Evolutionary conservation across 1,140 invertebrate genomes (phyloP), one percentile per base, ranked within the genome.

Genomic region (Dolichoris vasculosae): DNA sequence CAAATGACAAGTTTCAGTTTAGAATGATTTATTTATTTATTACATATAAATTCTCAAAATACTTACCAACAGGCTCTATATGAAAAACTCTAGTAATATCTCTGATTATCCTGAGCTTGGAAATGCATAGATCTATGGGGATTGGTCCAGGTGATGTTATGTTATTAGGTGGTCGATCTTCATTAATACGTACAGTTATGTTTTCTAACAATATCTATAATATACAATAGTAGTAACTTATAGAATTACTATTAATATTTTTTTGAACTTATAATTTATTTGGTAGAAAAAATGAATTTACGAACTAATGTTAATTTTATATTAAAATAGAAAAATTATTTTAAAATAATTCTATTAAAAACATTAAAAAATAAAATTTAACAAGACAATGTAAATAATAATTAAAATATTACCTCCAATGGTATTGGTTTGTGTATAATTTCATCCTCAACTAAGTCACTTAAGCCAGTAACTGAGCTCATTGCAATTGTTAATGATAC

Each of bases 371-470:
- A 64, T 64, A 64, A 30, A 64, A 64, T 30, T 13, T 51, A 63
- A n/a, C n/a, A 3, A n/a, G 6, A 63, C 0, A 8, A 63, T n/a
- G 13, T 11, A 63, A 26, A 2, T 35, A 67, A 35, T 8, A 35
- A 32, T 67, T 67, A 35, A 13, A 35, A 81, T 85, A 43, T 90
- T 91, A 98, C 96, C 92, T 97, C 94, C 87, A 98, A 93, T 2
- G 97, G 97, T 91, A 98, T 95, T 0, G 96, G 96, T 85, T 95
- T 95, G 1, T 95, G 95, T 48, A 97, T 94, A 48, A 97, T 95
- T 94, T 98, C 97, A 93, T 98, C 97, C 90, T 98, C 97, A 8
- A 96, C 94, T 71, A 98, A 95, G 90, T 98, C 97, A 0, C 95
- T 94, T 0, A 98, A 91, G 13, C 96, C 96, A 46, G 95, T 95